Evolutionary conservation across 37 sponge, comb jelly and placozoan species (phyloP).

Genomic region (Oopsacas minuta): DNA sequence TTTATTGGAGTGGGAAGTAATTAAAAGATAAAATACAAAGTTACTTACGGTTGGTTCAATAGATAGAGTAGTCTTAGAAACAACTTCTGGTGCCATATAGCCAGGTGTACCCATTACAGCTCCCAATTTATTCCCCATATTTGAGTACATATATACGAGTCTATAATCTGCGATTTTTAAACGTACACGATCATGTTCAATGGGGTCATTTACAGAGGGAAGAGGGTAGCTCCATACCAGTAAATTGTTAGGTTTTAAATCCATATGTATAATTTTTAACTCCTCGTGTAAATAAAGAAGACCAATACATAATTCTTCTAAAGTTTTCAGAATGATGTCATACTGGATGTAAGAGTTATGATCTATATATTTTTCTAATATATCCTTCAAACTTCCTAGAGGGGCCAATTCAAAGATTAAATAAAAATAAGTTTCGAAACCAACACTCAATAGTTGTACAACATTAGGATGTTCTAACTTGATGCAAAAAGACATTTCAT

Average conservation of each 20-base stretch:
- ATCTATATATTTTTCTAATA: not conserved
- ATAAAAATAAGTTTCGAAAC: not conserved
- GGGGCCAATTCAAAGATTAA: conserved; percentile 4
- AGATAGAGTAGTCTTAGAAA: not conserved
- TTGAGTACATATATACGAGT: not conserved
- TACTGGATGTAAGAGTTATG: not conserved
- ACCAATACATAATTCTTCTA: not conserved
- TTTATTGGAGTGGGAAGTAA: too few relatives aligned
- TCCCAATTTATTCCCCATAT: not conserved
- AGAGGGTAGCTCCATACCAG: not conserved
- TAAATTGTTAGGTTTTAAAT: conserved; percentile 13
- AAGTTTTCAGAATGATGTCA: not conserved
- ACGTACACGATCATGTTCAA: not conserved
- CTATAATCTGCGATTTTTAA: conserved; percentile 1
- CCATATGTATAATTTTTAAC: not conserved
- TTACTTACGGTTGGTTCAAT: not conserved
- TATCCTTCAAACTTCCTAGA: not conserved
- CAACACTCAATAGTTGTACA: not conserved
- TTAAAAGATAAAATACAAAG: not conserved
- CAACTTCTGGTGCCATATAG: not conserved
- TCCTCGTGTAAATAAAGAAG: not conserved
- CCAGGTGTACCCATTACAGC: conserved; percentile 5
- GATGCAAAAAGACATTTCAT: conserved; percentile 14
- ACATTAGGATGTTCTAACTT: not conserved
- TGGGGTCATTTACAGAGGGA: not conserved